Conservation (phyloP, 2,797 vertebrate genomes). For the Enteromius afrohamiltoni region DNA sequence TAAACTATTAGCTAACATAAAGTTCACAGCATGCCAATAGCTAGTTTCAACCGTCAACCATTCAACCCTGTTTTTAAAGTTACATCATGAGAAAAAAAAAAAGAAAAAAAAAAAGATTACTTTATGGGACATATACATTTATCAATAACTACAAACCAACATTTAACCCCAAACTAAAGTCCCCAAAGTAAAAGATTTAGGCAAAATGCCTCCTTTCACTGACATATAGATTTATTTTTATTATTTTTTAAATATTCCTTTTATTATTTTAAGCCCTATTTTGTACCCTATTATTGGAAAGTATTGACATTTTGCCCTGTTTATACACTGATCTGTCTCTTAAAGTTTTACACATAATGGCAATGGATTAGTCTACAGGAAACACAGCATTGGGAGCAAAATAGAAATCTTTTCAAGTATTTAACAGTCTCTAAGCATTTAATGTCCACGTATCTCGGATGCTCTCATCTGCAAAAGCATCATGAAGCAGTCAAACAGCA, state of each 20-base stretch:
- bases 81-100: neutral
- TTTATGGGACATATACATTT: neutral
- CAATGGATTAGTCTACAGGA: constrained; percentile 9
- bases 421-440: constrained; percentile 13
- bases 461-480: neutral
- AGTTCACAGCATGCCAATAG: neutral
- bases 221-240: neutral
- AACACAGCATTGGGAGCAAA: neutral
- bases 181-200: neutral
- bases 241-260: neutral
- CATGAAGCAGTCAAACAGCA: constrained; percentile 1
- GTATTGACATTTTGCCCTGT: neutral
- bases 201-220: neutral
- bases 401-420: constrained; percentile 23
- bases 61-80: neutral
- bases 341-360: neutral
- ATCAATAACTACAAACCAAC: neutral
- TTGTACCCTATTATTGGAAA: constrained; percentile 5
- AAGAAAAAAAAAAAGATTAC: neutral
- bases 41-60: neutral
- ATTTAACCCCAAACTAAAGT: neutral
- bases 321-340: neutral
- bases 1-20: constrained; percentile 7
- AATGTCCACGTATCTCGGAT: neutral
- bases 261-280: constrained; percentile 4